phyloP scores from a whole-genome alignment of 2,888 invertebrate genomes.

The Eupithecia insigniata region DNA sequence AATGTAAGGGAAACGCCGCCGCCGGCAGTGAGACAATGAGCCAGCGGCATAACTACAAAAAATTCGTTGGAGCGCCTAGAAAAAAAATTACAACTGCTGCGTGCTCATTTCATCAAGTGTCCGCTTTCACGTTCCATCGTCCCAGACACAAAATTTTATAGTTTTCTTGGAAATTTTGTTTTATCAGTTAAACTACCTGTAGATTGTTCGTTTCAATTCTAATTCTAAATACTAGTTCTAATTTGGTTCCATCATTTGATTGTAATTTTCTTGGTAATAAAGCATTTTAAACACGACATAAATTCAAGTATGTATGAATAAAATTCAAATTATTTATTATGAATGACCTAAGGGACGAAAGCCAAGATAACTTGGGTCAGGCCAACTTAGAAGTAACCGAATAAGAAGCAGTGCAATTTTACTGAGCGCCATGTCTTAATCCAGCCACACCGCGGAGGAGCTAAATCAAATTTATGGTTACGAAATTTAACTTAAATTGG shows the following conservation, averaged over 20 bases:
- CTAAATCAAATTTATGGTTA: slow-evolving; percentile 81
- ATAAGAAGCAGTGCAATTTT: slow-evolving; percentile 65
- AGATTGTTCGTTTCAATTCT: too few relatives aligned
- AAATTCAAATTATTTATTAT: background rate
- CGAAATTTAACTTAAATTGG: slow-evolving; percentile 83
- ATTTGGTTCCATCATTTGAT: too few relatives aligned
- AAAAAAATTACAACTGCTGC: background rate
- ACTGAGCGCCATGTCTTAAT: slow-evolving; percentile 69
- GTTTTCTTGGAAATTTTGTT: background rate
- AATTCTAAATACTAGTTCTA: too few relatives aligned
- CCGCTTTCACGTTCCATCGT: background rate
- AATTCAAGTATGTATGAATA: too few relatives aligned
- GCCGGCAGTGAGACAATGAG: background rate
- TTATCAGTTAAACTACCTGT: too few relatives aligned
- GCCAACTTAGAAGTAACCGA: background rate
- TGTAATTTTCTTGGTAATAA: too few relatives aligned
- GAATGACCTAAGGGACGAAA: background rate
- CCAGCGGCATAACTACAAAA: background rate
- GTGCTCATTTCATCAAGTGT: background rate
- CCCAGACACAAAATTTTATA: background rate
- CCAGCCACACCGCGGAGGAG: slow-evolving; percentile 68
- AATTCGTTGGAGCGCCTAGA: background rate
- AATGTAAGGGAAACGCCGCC: background rate
- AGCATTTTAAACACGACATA: too few relatives aligned
- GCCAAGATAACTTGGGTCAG: background rate